Conservation (phyloP, 2,888 invertebrate genomes). For the Pediacus dermestoides region DNA sequence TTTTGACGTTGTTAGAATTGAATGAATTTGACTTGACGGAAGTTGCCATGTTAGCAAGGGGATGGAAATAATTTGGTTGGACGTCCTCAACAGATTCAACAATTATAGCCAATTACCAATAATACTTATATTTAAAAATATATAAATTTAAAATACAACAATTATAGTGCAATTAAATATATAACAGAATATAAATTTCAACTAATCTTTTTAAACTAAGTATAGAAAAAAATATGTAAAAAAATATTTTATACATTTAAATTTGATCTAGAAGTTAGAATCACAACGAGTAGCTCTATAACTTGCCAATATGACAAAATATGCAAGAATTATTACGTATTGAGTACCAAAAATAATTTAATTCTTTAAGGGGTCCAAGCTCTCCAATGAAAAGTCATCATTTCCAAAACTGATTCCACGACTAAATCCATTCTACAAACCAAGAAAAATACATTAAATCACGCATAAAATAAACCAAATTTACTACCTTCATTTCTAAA, state of each 20-base stretch:
- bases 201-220: slow-evolving; percentile 19
- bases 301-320: slow-evolving; percentile 36
- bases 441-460: slow-evolving; percentile 26
- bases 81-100: slow-evolving; percentile 19
- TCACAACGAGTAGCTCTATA: slow-evolving; percentile 25
- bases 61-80: too few relatives aligned
- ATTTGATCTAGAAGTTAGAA: slow-evolving; percentile 32
- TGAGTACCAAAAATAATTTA: slow-evolving; percentile 40
- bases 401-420: slow-evolving; percentile 83
- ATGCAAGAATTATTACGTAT: slow-evolving; percentile 12
- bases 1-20: too few relatives aligned
- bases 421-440: slow-evolving; percentile 81
- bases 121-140: slow-evolving; percentile 30
- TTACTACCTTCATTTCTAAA: slow-evolving; percentile 83
- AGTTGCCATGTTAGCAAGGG: too few relatives aligned
- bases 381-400: slow-evolving; percentile 92
- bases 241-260: slow-evolving; percentile 8
- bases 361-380: slow-evolving; percentile 86
- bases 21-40: too few relatives aligned
- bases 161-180: slow-evolving; percentile 27
- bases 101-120: slow-evolving; percentile 23
- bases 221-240: background rate
- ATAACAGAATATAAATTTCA: slow-evolving; percentile 18
- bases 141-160: slow-evolving; percentile 33
- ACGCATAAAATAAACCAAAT: too few relatives aligned